phyloP scores from a whole-genome alignment of 2,797 vertebrate genomes.

The Gallirallus australis region DNA sequence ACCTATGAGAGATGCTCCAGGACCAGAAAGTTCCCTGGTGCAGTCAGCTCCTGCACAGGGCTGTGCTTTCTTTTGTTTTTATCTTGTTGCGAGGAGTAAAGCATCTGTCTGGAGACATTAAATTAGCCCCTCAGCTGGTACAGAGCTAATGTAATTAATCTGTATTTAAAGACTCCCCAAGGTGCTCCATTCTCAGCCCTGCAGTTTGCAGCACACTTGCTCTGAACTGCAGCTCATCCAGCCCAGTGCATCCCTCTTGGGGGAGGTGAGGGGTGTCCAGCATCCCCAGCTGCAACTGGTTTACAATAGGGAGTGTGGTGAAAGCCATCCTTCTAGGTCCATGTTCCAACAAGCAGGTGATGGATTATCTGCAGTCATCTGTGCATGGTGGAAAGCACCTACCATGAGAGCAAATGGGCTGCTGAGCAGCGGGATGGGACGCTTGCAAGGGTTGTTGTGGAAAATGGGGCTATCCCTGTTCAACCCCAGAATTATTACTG shows the following conservation, averaged over 20 bases:
- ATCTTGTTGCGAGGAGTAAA: conserved; percentile 11
- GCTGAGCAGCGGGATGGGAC: background rate
- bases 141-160: conserved; percentile 54
- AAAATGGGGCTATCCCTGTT: accelerated
- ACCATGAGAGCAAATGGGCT: background rate
- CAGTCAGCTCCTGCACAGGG: accelerated
- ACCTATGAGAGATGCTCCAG: accelerated
- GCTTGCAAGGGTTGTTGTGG: background rate
- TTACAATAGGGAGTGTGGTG: background rate
- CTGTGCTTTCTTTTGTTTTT: background rate
- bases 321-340: background rate
- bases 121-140: conserved; percentile 47
- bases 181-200: conserved; percentile 5
- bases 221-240: background rate
- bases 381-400: background rate
- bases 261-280: background rate
- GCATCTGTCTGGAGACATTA: conserved; percentile 32
- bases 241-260: background rate
- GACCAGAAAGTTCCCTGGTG: background rate
- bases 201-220: background rate
- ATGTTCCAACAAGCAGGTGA: background rate
- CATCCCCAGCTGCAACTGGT: background rate
- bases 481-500: conserved; percentile 19
- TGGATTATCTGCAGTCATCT: background rate
- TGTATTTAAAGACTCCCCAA: conserved; percentile 45